A percentile compares a stretch with the other conserved stretches of the same genome.
Conservation (phyloP, 2,113 vertebrate species). For the Mormyrus lacerda region DNA sequence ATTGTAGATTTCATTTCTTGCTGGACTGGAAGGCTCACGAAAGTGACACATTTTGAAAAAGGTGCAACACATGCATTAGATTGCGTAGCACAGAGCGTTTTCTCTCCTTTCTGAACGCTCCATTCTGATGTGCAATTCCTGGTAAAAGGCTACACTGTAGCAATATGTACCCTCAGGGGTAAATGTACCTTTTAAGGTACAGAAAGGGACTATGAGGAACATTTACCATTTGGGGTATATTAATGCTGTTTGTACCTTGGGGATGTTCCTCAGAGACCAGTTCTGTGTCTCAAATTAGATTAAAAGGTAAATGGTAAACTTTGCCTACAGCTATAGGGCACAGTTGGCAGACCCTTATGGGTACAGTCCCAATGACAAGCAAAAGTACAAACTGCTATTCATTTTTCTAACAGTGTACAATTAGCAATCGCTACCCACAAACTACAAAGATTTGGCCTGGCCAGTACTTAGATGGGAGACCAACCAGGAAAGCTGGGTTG, state of each 20-base stretch:
- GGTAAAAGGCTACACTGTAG: not conserved
- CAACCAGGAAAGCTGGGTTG: no score
- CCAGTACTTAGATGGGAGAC: not conserved
- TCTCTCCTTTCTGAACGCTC: no score
- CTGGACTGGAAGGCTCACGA: not conserved
- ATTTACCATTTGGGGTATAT: not conserved
- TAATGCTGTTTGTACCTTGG: not conserved
- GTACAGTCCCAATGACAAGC: not conserved
- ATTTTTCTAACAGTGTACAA: not conserved
- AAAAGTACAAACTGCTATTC: not conserved
- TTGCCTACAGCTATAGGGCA: not conserved
- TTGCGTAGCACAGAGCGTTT: not conserved
- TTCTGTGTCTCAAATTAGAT: not conserved
- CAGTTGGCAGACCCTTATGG: not conserved
- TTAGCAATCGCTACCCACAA: not conserved
- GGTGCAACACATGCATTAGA: not conserved
- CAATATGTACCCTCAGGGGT: not conserved
- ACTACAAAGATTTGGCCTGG: not conserved
- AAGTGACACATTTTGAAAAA: not conserved
- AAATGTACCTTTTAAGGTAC: not conserved
- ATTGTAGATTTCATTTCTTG: not conserved
- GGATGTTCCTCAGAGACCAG: not conserved
- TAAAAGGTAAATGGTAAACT: not conserved
- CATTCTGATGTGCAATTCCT: not conserved
- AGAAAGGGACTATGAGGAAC: not conserved